phyloP scores from a whole-genome alignment of 2,888 invertebrate species.

The Macrophya annulata region DNA sequence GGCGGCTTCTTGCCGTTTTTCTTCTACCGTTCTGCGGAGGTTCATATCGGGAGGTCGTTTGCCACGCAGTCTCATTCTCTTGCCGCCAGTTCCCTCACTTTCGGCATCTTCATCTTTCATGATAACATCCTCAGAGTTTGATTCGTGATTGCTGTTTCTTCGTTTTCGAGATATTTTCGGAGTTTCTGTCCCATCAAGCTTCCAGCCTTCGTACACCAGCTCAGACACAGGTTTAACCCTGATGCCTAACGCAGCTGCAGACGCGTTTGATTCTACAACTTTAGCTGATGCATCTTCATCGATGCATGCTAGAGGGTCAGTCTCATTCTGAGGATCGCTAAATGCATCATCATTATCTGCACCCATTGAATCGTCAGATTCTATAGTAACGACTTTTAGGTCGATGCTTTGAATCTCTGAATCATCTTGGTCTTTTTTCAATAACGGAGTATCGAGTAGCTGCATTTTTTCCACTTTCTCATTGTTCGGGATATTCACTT shows the following conservation, averaged over 20 bases:
- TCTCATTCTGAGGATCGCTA: slow-evolving; percentile 64
- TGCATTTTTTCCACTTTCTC: slow-evolving; percentile 58
- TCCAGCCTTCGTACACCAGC: slow-evolving; percentile 74
- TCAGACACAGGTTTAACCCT: slow-evolving; percentile 75
- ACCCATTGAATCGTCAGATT: slow-evolving; percentile 71
- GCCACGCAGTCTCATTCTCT: slow-evolving; percentile 73
- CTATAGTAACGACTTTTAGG: slow-evolving; percentile 61
- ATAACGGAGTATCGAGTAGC: slow-evolving; percentile 39
- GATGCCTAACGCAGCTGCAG: slow-evolving; percentile 66
- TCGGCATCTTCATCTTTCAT: slow-evolving; percentile 77
- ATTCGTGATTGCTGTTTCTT: slow-evolving; percentile 72
- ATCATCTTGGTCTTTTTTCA: slow-evolving; percentile 33
- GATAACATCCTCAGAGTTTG: slow-evolving; percentile 79
- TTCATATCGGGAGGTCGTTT: slow-evolving; percentile 72
- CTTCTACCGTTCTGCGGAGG: slow-evolving; percentile 74
- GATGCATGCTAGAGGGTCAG: slow-evolving; percentile 77
- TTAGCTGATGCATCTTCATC: slow-evolving; percentile 67
- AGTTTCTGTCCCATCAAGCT: slow-evolving; percentile 68
- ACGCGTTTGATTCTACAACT: slow-evolving; percentile 43
- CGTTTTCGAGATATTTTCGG: slow-evolving; percentile 71
- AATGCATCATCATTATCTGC: slow-evolving; percentile 68
- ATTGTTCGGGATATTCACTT: slow-evolving; percentile 16
- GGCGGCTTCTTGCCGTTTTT: slow-evolving; percentile 71
- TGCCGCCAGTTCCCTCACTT: slow-evolving; percentile 72
- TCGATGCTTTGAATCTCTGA: slow-evolving; percentile 67